A percentile compares a stretch with the other conserved stretches of the same genome.
These are phyloP conservation scores for Monopis laevigella DNA, from an alignment of 2,888 invertebrate genomes.

Conservation along the genomic window DNA sequence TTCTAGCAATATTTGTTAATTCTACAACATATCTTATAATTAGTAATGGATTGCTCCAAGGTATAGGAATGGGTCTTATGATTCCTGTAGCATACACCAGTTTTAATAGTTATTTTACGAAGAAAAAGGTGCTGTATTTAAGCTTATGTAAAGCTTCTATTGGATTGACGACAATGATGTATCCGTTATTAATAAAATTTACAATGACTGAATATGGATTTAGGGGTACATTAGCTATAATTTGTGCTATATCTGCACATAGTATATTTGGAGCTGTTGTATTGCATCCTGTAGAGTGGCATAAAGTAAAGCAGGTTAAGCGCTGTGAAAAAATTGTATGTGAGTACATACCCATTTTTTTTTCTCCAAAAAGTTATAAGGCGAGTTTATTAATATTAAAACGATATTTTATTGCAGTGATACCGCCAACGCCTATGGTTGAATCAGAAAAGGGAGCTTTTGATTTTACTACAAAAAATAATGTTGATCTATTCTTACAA, in stretches of 20 bases:
- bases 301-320: slow-evolving; percentile 62
- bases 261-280: slow-evolving; percentile 73
- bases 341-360: slow-evolving; percentile 33
- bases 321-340: slow-evolving; percentile 49
- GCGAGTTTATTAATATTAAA: too few species aligned
- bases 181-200: slow-evolving; percentile 72
- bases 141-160: slow-evolving; percentile 76
- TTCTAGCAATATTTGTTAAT: slow-evolving; percentile 70
- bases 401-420: slow-evolving; percentile 34
- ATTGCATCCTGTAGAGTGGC: slow-evolving; percentile 80
- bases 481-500: slow-evolving; percentile 19
- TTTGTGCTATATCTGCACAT: slow-evolving; percentile 74
- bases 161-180: slow-evolving; percentile 72
- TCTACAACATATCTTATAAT: slow-evolving; percentile 71
- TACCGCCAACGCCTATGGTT: slow-evolving; percentile 53
- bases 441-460: slow-evolving; percentile 40
- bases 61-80: slow-evolving; percentile 75
- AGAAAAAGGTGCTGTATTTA: slow-evolving; percentile 75
- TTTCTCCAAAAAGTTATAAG: too few species aligned
- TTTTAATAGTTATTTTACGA: slow-evolving; percentile 78
- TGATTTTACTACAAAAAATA: slow-evolving; percentile 32
- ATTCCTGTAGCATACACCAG: slow-evolving; percentile 77
- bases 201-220: slow-evolving; percentile 73
- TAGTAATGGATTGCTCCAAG: slow-evolving; percentile 72
- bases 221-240: slow-evolving; percentile 74